Evolutionary conservation across 2,113 vertebrate genomes (phyloP).

Genomic region (Chinchilla lanigera): DNA sequence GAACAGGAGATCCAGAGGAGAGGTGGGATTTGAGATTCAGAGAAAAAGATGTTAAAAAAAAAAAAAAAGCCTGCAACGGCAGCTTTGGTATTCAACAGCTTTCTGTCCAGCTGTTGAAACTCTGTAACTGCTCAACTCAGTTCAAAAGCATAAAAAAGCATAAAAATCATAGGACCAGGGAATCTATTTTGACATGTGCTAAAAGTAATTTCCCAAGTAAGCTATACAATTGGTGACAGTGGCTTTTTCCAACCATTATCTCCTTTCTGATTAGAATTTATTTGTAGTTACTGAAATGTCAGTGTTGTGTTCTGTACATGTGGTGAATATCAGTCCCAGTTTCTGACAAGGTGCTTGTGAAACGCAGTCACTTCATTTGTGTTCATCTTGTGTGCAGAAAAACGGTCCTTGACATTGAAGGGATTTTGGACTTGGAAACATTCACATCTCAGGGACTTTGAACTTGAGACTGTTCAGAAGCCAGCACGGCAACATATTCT

Average conservation of each 20-base stretch:
- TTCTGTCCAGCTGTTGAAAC: not conserved
- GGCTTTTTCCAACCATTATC: conserved; percentile 43
- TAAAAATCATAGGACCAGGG: not conserved
- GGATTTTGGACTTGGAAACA: not conserved
- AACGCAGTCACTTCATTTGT: not conserved
- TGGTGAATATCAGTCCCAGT: not conserved
- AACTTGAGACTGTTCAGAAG: not conserved
- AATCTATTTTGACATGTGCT: conserved; percentile 2
- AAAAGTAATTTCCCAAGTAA: conserved; percentile 39
- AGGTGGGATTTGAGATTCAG: not conserved
- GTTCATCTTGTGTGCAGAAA: not conserved
- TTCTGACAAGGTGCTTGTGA: not conserved
- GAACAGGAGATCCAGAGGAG: not conserved
- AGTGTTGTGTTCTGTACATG: not conserved
- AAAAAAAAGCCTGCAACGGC: not conserved
- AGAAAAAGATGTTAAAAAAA: not conserved
- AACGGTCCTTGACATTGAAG: not conserved
- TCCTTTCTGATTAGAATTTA: conserved; percentile 62
- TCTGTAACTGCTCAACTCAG: not conserved
- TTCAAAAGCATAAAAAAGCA: not conserved
- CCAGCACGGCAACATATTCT: not conserved
- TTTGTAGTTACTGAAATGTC: not conserved
- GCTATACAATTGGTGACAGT: conserved; percentile 53
- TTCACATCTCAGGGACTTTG: not conserved
- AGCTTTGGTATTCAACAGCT: not conserved